Evolutionary conservation across 1,140 invertebrate genomes (phyloP), one percentile per base, ranked within the genome.

Genomic region (Laupala kohalensis): DNA sequence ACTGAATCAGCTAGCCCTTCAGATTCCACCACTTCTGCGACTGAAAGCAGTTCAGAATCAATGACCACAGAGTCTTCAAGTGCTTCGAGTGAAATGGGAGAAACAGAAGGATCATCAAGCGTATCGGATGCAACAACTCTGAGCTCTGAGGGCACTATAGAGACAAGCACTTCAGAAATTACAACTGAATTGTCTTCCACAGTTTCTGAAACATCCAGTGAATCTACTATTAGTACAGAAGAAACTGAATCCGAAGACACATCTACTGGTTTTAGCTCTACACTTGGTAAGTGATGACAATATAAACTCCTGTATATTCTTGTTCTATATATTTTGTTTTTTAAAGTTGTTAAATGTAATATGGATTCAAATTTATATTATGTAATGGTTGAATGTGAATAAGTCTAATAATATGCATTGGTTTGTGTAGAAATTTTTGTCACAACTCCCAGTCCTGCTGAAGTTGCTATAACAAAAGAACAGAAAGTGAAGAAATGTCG

Each of bases 401-500:
- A 19, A 53, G 9, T 4, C 4, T 53, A 19, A 53, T 53, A 13
- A 53, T 13, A 13, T 53, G 4, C 9, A 53, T 9, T 53, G 1
- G 37, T 53, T n/a, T n/a, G n/a, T 53, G 9, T 19, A 53, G 37
- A 53, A 53, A 53, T 53, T 13, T 53, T 53, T 53, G 37, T 53
- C 6, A 71, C 70, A 12, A 66, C 70, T 1, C 73, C 76, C 28
- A 78, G 75, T 69, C 73, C 84, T 0, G 76, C 85, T 15, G 81
- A 82, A 24, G 79, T 78, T 0, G 80, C 84, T 24, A 79, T 86
- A 71, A 80, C 80, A 5, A 78, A 81, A 62, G 80, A 81, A 37
- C 78, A 81, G 64, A 84, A 82, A 73, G 75, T 80, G 15, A 80
- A 80, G 62, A 88, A 88, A 77, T 92, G 90, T 75, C 90, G 86